Evolutionary conservation across 2,888 invertebrate species (phyloP), one percentile per base, ranked within the genome.

Genomic region (Rhorus exstirpatorius): DNA sequence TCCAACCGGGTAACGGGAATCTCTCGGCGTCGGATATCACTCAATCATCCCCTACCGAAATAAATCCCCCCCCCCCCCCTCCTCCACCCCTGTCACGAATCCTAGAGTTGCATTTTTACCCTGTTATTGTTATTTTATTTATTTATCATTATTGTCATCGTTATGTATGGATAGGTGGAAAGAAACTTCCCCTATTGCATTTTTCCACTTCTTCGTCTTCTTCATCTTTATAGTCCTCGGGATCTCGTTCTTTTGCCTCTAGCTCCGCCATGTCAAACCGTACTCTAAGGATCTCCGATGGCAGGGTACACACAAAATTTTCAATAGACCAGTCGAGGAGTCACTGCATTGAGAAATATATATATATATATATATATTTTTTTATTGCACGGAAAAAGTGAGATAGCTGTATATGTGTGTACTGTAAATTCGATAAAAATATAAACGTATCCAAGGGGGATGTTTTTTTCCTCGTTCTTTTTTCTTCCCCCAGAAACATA

Each of bases 1-100:
- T 76, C 74, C 85, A 82, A 81, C 82, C 80, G 8, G 51, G 51
- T 38, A 10, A 53, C 67, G 51, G 21, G 38, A 68, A 51, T 38
- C 21, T 49, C 17, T 38, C 35, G 31, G 1, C 51, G 21, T 35
- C 51, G 14, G 51, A 51, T 68, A 67, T 68, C 31, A 3, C 31
- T 35, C 67, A 53, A 51, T 51, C 51, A 68, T 51, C 67, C 67
- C 21, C 67, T n/a, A 21, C 12, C 21, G 8, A 19, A 67, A 49
- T 0, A 51, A 67, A 51, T 49, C 35, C 31, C 35, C 67, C 17
- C 31, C 35, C 67, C 17, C 35, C 31, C 35, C 67, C 17, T 49
- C 35, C 31, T 19, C 67, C 17, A 67, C 35, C 67, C 67, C 51
- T 19, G 19, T 65, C 49, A 12, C 14, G 14, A 8, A 58, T 58